A percentile compares a stretch with the other conserved stretches of the same genome.
Conservation (phyloP, 2,113 vertebrate genomes). For the Anguilla japonica region DNA sequence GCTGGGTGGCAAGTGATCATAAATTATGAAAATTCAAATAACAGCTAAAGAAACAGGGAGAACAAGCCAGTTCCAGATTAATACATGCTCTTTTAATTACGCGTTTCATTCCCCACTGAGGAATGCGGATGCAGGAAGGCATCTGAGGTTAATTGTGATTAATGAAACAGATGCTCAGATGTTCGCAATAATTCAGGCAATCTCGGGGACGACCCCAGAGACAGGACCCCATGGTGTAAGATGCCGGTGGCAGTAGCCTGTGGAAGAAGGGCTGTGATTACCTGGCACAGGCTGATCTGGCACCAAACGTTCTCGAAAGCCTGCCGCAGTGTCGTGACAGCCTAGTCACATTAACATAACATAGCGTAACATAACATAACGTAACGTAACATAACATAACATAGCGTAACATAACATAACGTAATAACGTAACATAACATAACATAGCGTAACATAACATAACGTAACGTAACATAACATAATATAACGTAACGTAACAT, state of each 20-base stretch:
- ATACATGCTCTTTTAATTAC: not conserved
- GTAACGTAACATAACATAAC: no score
- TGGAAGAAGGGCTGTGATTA: not conserved
- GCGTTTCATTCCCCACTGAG: not conserved
- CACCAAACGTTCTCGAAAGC: not conserved
- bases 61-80: not conserved
- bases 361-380: no score
- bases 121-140: not conserved
- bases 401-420: no score
- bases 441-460: no score
- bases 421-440: no score
- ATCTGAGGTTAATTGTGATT: not conserved
- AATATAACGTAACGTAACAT: no score
- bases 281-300: not conserved
- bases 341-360: not conserved
- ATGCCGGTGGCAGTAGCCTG: not conserved
- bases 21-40: not conserved
- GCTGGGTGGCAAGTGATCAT: not conserved
- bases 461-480: no score
- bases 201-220: not conserved
- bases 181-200: not conserved
- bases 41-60: not conserved
- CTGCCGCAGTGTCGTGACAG: not conserved
- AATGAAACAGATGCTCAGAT: not conserved
- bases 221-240: not conserved